phyloP scores from a whole-genome alignment of 1,140 invertebrate genomes.

The Danaus melanippus region DNA sequence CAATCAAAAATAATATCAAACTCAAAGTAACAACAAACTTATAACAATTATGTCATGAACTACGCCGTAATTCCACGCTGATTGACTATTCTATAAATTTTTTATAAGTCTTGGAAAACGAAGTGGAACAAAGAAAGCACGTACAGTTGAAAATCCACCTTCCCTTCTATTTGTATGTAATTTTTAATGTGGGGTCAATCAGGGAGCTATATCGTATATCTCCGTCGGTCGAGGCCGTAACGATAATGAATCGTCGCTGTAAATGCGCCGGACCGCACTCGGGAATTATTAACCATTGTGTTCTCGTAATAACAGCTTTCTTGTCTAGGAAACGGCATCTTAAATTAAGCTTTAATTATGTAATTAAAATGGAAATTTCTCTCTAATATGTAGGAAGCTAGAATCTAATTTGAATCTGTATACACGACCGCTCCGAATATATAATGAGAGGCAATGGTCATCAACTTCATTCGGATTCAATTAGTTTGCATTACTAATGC shows the following conservation, averaged over 20 bases:
- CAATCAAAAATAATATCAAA: conserved; percentile 59
- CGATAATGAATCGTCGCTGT: conserved; percentile 66
- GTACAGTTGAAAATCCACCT: conserved; percentile 51
- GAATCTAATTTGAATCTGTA: conserved; percentile 13
- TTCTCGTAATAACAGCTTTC: conserved; percentile 36
- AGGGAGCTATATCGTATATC: conserved; percentile 63
- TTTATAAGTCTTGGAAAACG: conserved; percentile 44
- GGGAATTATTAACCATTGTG: conserved; percentile 61
- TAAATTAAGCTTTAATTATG: conserved; percentile 5
- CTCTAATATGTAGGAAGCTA: too few relatives aligned
- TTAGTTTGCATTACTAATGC: conserved; percentile 62
- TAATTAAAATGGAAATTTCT: too few relatives aligned
- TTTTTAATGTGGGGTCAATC: conserved; percentile 73
- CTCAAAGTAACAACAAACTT: not conserved
- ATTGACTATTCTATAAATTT: conserved; percentile 51
- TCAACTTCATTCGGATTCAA: conserved; percentile 54
- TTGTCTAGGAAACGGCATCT: conserved; percentile 5
- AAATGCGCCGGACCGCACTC: conserved; percentile 56
- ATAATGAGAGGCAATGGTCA: conserved; percentile 40
- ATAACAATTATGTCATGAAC: conserved; percentile 25
- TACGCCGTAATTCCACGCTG: conserved; percentile 37
- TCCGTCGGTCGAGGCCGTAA: conserved; percentile 61
- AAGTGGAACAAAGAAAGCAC: conserved; percentile 59
- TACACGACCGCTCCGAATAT: conserved; percentile 19
- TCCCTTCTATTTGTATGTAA: conserved; percentile 66